phyloP scores from a whole-genome alignment of 2,888 invertebrate genomes.

The Metalampra italica region DNA sequence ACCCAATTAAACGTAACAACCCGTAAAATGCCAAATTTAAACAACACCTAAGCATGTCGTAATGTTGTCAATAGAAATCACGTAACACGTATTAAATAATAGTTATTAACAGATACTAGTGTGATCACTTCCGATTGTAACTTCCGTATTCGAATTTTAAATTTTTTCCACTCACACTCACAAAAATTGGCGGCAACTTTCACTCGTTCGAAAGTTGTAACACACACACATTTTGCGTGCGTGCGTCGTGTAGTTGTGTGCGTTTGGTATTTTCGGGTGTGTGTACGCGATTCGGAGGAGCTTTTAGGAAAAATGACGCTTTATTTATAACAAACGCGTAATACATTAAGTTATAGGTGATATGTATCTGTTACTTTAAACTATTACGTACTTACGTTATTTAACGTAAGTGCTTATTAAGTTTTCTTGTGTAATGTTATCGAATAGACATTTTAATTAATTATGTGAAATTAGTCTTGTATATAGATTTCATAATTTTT shows the following conservation, averaged over 20 bases:
- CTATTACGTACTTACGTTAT: background rate
- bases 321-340: too few species aligned
- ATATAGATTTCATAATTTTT: too few species aligned
- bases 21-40: too few species aligned
- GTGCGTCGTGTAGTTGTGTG: background rate
- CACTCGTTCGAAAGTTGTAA: conserved; percentile 7
- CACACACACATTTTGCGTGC: conserved; percentile 1
- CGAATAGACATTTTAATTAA: too few species aligned
- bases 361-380: background rate
- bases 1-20: too few species aligned
- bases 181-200: conserved; percentile 2
- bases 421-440: background rate
- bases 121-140: background rate
- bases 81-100: background rate
- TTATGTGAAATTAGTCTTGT: too few species aligned
- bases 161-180: background rate
- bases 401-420: background rate
- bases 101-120: background rate
- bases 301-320: too few species aligned
- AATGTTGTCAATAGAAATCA: background rate
- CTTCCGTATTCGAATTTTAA: background rate
- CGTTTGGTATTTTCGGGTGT: too few species aligned
- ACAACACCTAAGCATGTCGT: too few species aligned
- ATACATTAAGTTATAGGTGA: too few species aligned
- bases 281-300: too few species aligned